Conservation (phyloP, 2,888 invertebrate genomes). For the Leptogaster cylindrica region DNA sequence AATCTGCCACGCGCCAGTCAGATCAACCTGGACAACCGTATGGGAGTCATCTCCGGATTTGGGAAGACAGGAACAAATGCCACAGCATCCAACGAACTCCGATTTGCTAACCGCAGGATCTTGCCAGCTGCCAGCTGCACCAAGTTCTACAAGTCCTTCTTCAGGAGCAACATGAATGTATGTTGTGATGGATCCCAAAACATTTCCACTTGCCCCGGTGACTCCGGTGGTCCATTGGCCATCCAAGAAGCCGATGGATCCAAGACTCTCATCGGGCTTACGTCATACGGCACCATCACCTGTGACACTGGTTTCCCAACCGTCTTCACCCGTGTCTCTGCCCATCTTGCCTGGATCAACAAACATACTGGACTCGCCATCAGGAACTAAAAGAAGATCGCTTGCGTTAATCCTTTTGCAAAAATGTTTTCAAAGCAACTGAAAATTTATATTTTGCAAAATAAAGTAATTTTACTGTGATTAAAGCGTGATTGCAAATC, state of each 20-base stretch:
- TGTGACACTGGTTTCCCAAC: slow-evolving; percentile 15
- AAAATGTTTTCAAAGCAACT: too few species aligned
- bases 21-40: background rate
- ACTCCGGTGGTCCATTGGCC: slow-evolving; percentile 55
- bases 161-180: slow-evolving; percentile 49
- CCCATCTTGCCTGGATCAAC: background rate
- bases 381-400: too few species aligned
- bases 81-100: background rate
- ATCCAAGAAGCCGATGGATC: slow-evolving; percentile 45
- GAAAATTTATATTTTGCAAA: too few species aligned
- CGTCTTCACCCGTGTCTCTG: background rate
- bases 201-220: slow-evolving; percentile 57
- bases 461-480: too few species aligned
- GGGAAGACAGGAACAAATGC: slow-evolving; percentile 9
- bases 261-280: background rate
- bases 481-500: too few species aligned
- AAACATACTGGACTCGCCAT: background rate
- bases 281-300: background rate
- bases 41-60: slow-evolving; percentile 10
- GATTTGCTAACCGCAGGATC: background rate
- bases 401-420: too few species aligned
- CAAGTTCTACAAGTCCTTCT: background rate
- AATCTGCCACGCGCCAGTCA: background rate
- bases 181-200: slow-evolving; percentile 58
- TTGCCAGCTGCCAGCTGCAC: background rate